phyloP scores from a whole-genome alignment of 2,113 vertebrate genomes.

The Zeus faber region DNA sequence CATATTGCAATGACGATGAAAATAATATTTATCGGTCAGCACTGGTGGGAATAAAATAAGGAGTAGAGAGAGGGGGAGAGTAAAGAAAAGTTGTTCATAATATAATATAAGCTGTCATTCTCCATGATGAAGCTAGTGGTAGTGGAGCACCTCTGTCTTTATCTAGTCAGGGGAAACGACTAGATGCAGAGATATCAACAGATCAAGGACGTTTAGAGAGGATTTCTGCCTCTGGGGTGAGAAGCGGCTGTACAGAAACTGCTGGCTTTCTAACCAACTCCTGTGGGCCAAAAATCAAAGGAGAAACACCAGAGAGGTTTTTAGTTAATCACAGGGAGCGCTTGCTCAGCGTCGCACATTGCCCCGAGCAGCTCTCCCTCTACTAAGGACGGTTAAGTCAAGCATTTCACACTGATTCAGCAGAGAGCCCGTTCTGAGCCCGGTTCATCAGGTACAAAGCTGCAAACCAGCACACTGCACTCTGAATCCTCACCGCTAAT shows the following conservation, averaged over 20 bases:
- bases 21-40: neutral
- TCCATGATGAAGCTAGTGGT: slow-evolving; percentile 10
- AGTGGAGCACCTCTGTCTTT: slow-evolving; percentile 3
- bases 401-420: slow-evolving; percentile 24
- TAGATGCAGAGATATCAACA: neutral
- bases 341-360: slow-evolving; percentile 34
- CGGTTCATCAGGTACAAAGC: slow-evolving; percentile 19
- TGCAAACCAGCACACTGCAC: slow-evolving; percentile 9
- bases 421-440: slow-evolving; percentile 14
- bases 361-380: slow-evolving; percentile 38
- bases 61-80: neutral
- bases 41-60: slow-evolving; percentile 27
- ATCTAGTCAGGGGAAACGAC: too few relatives aligned
- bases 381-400: slow-evolving; percentile 45
- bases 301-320: slow-evolving; percentile 38
- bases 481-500: too few relatives aligned
- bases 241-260: slow-evolving; percentile 3
- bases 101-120: slow-evolving; percentile 30
- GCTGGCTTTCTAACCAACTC: slow-evolving; percentile 34
- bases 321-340: slow-evolving; percentile 52
- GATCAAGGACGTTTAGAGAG: neutral
- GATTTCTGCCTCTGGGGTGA: slow-evolving; percentile 4
- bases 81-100: slow-evolving; percentile 17
- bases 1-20: too few relatives aligned
- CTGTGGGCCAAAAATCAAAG: slow-evolving; percentile 52